Base-by-base conservation (phyloP, 2,113 vertebrate species). In the Pseudopodoces humilis region DNA sequence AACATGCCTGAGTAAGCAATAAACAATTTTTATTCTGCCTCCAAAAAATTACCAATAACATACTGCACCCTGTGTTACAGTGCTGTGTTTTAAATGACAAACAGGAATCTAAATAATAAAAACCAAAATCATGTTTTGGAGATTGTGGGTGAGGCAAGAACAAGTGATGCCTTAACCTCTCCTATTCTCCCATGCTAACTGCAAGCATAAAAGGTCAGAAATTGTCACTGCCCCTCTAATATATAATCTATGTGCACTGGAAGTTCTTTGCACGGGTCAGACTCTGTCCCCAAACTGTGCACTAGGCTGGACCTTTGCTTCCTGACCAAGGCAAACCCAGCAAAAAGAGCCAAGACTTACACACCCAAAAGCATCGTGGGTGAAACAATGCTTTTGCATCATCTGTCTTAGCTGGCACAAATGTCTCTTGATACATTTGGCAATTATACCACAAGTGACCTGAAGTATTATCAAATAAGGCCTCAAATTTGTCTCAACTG, bases 241-340 rank as follows among this genome's bases (percentile, higher is more conserved):
- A 37, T 2, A 17, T 4, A 53, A 70, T 4, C 24, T n/a, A 37
- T 0, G 0, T 17, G 41, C 70, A 88, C 1, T 3, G 28, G 17
- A 24, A 64, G 33, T 9, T 68, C 58, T 67, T 52, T 31, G 46
- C 50, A 70, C 1, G 23, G 71, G 28, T 18, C 50, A 89, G 49
- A 59, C 15, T 67, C 46, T 64, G 27, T 39, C 22, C 11, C 24
- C n/a, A 59, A 33, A 71, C 13, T 7, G 7, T 11, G 10, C 15
- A 21, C 10, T 4, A 53, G 27, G 67, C 28, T 91, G 68, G 39
- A 52, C 39, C 33, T 37, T 77, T 22, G 37, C 63, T 76, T 46
- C 58, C 20, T 7, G 60, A 55, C 3, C 1, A 1, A 67, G 33
- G 33, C 12, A 88, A 67, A 67, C 8, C 10, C 69, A n/a, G n/a